phyloP scores from a whole-genome alignment of 2,888 invertebrate species.

The Sabatieria punctata region DNA sequence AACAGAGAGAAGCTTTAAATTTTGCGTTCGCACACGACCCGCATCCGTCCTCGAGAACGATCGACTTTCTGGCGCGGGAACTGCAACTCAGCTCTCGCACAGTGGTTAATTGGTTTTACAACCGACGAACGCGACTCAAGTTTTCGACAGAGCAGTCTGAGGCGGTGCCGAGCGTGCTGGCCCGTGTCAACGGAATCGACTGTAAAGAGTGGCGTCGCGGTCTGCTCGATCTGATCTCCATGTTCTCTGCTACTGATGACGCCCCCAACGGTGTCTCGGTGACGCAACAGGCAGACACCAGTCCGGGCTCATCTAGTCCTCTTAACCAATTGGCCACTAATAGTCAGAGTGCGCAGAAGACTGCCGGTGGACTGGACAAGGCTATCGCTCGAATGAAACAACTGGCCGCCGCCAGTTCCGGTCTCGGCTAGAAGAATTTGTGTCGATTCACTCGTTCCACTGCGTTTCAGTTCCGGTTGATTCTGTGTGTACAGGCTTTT shows the following conservation, averaged over 20 bases:
- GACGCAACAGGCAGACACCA: constrained; percentile 16
- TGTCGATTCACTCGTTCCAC: too few relatives aligned
- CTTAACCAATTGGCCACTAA: too few relatives aligned
- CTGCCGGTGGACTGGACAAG: constrained; percentile 48
- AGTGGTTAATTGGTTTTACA: constrained; percentile 99
- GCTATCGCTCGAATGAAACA: constrained; percentile 36
- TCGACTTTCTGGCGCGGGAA: constrained; percentile 81
- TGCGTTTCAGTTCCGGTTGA: too few relatives aligned
- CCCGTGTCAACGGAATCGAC: background rate
- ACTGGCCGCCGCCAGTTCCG: constrained; percentile 12
- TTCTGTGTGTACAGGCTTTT: too few relatives aligned
- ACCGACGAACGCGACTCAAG: constrained; percentile 93
- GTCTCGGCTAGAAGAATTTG: too few relatives aligned
- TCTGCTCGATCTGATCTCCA: constrained; percentile 41
- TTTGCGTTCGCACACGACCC: constrained; percentile 87
- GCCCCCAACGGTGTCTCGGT: constrained; percentile 1
- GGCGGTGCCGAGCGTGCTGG: background rate
- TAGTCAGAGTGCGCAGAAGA: too few relatives aligned
- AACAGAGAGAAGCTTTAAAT: constrained; percentile 87
- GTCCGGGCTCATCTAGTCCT: constrained; percentile 13
- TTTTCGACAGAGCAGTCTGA: constrained; percentile 26
- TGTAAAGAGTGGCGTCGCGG: constrained; percentile 50
- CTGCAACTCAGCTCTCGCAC: constrained; percentile 78
- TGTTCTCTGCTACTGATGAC: constrained; percentile 2
- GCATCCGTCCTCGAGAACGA: constrained; percentile 86